Evolutionary conservation across 1,140 invertebrate genomes (phyloP), one percentile per base, ranked within the genome.

Genomic region (Euura lappo): DNA sequence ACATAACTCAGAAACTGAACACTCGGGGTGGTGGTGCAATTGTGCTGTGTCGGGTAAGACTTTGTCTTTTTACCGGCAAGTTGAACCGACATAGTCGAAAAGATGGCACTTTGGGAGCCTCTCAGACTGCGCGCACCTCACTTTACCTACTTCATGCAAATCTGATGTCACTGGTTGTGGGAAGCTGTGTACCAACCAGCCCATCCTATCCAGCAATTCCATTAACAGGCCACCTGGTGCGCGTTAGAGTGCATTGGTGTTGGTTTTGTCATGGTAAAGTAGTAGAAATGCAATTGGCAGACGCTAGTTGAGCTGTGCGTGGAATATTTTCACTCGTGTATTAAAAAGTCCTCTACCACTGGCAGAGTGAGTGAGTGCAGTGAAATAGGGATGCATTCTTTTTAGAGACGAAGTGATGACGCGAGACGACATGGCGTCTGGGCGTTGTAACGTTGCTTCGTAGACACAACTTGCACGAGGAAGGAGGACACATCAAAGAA

Each of bases 171-270:
- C 28, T 28, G 28, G 28, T 28, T 28, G 28, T 28, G 28, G 28
- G 28, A 28, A 28, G 28, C 28, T 28, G 28, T 28, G 28, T 11
- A n/a, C 3, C 3, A 11, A 60, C 51, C 51, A 60, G 13, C 3
- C 51, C 51, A 60, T 8, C 51, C 51, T 2, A 28, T 8, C 51
- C 13, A 60, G 51, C 51, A 60, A 60, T 60, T 60, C 51, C 51
- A 60, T 60, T 60, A 60, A 60, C 51, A n/a, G 51, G 13, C 51
- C 51, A 60, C 51, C 51, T 60, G 51, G 51, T 60, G 51, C 13
- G 51, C 51, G 51, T 60, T 60, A 60, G 51, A 60, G 51, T 60
- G 51, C 51, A 60, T 60, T 60, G 51, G 51, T n/a, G 51, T 60
- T 60, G 51, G 51, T 60, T 60, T 60, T 60, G 51, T 60, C 51